A percentile compares a stretch with the other conserved stretches of the same genome.
These are phyloP conservation scores for Pseudocheirus occidentalis DNA, from an alignment of 2,797 vertebrate genomes.

Conservation along the genomic window DNA sequence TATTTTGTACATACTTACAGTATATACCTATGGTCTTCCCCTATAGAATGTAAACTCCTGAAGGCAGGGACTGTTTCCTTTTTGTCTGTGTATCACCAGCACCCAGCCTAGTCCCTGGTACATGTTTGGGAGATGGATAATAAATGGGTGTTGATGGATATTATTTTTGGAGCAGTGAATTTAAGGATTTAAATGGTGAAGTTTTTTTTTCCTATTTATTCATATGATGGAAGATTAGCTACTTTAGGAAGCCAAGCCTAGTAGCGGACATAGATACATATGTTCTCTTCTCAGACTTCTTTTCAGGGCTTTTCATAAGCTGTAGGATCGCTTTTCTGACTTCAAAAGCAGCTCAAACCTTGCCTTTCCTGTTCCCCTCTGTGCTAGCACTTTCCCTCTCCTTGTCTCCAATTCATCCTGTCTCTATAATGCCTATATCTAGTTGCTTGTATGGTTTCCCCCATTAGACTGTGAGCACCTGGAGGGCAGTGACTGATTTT, in stretches of 20 bases:
- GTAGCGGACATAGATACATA: background rate
- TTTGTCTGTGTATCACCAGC: background rate
- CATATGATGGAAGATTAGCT: constrained; percentile 17
- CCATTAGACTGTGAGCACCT: background rate
- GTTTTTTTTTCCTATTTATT: constrained; percentile 48
- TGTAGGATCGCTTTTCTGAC: background rate
- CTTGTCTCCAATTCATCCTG: no score
- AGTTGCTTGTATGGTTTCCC: background rate
- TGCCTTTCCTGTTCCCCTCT: background rate
- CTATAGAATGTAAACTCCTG: background rate
- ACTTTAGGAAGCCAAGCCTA: constrained; percentile 27
- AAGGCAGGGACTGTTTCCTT: background rate
- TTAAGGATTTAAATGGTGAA: constrained; percentile 43
- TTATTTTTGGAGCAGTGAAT: constrained; percentile 21
- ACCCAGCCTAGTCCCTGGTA: background rate
- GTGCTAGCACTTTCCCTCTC: no score
- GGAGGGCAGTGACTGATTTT: background rate
- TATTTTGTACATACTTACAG: background rate
- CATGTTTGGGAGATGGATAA: background rate
- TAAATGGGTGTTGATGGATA: background rate
- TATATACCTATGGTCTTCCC: background rate
- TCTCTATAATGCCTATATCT: background rate
- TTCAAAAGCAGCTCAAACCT: background rate
- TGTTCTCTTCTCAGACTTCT: background rate
- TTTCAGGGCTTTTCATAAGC: background rate